Evolutionary conservation across 2,888 invertebrate genomes (phyloP).

Genomic region (Drosophila anceps): DNA sequence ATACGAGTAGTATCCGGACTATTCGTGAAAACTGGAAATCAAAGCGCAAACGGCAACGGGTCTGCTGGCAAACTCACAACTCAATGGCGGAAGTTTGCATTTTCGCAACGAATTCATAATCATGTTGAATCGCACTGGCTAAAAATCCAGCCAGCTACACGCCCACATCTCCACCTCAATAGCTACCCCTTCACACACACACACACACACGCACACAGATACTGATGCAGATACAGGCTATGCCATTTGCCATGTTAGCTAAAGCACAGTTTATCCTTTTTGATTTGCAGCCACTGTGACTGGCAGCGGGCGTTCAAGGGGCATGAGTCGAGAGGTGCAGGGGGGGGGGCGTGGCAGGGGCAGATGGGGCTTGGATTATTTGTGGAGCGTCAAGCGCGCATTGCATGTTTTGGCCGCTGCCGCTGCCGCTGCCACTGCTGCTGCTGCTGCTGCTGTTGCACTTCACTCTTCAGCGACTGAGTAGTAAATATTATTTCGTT

Average conservation of each 20-base stretch:
- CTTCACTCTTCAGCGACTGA: constrained; percentile 54
- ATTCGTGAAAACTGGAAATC: constrained; percentile 66
- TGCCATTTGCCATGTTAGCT: constrained; percentile 56
- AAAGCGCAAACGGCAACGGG: constrained; percentile 68
- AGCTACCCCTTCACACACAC: constrained; percentile 2
- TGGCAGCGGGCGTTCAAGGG: constrained; percentile 24
- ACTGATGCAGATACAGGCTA: constrained; percentile 20
- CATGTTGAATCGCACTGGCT: constrained; percentile 62
- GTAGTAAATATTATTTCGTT: constrained; percentile 78
- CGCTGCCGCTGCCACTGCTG: constrained; percentile 37
- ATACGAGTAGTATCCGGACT: constrained; percentile 26
- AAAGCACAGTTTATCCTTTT: constrained; percentile 79
- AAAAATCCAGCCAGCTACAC: constrained; percentile 15
- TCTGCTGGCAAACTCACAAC: constrained; percentile 69
- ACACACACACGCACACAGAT: constrained; percentile 19
- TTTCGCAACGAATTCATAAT: constrained; percentile 80
- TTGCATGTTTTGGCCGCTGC: constrained; percentile 54
- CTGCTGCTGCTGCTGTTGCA: constrained; percentile 39
- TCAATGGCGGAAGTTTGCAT: constrained; percentile 83
- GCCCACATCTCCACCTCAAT: constrained; percentile 1
- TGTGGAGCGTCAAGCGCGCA: constrained; percentile 38
- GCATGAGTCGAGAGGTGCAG: not conserved
- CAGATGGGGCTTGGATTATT: constrained; percentile 5
- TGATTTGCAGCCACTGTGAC: constrained; percentile 70
- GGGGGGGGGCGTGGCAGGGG: not conserved